Conservation (phyloP, 2,113 vertebrate genomes). For the Dicrurus megarhynchus region DNA sequence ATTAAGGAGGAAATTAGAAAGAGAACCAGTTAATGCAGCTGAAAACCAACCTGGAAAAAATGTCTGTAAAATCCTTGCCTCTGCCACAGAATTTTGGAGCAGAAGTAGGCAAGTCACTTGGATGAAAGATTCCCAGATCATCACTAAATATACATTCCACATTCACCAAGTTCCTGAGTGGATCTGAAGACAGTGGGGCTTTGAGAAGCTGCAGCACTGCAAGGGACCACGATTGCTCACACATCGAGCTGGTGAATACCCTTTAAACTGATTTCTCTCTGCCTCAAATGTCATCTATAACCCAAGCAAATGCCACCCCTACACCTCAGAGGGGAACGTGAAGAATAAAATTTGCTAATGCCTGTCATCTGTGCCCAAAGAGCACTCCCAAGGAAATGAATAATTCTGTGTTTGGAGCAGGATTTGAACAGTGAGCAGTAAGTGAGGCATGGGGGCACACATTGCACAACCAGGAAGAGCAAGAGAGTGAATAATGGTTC, state of each 20-base stretch:
- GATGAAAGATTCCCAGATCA: background rate
- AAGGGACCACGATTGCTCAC: fast-evolving
- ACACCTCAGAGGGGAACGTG: background rate
- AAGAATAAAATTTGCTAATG: background rate
- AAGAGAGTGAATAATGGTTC: slow-evolving; percentile 34
- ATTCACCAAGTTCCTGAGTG: background rate
- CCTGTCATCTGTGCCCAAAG: background rate
- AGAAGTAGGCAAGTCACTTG: background rate
- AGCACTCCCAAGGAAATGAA: slow-evolving; percentile 33
- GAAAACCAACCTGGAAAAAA: background rate
- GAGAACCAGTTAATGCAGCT: background rate
- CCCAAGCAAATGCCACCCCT: background rate
- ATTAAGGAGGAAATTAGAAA: background rate
- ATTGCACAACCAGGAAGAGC: slow-evolving; percentile 27
- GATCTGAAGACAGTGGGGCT: background rate
- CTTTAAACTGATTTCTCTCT: background rate
- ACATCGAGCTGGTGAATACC: background rate
- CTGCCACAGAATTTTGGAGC: background rate
- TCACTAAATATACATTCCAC: background rate
- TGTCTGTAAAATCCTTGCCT: background rate
- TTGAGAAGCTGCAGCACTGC: background rate
- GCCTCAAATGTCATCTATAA: background rate
- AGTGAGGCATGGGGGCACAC: background rate
- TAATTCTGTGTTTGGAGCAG: background rate
- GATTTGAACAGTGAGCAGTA: background rate